Evolutionary conservation across 2,888 invertebrate species (phyloP).

Genomic region (Euspilapteryx auroguttella): DNA sequence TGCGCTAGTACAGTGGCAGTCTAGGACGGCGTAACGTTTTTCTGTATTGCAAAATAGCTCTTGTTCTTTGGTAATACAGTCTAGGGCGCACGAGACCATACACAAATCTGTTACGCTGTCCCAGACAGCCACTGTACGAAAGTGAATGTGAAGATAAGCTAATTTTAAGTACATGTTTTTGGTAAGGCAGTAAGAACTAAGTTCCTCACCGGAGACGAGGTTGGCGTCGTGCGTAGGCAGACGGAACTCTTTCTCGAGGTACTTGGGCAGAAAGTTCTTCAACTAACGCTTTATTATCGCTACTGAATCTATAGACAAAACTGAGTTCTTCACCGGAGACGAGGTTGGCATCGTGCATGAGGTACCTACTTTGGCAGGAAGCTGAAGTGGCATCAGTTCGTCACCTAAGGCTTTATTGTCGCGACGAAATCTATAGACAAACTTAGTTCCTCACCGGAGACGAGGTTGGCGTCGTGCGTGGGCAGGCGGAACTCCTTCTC

Average conservation of each 20-base stretch:
- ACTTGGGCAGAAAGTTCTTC: conserved; percentile 89
- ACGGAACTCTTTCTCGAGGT: conserved; percentile 89
- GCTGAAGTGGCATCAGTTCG: conserved; percentile 88
- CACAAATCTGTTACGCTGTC: too few species aligned
- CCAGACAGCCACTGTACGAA: too few species aligned
- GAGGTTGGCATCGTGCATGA: conserved; percentile 87
- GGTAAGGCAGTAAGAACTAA: too few species aligned
- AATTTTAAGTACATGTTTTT: too few species aligned
- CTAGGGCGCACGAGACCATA: too few species aligned
- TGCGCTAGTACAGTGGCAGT: too few species aligned
- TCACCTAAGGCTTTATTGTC: conserved; percentile 68
- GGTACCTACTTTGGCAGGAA: conserved; percentile 89
- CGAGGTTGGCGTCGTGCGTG: conserved; percentile 87
- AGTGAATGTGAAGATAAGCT: too few species aligned
- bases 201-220: conserved; percentile 80
- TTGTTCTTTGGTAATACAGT: too few species aligned
- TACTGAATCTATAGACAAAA: conserved; percentile 26
- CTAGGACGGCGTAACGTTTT: too few species aligned
- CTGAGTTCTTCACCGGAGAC: conserved; percentile 72
- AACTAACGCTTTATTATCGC: conserved; percentile 67
- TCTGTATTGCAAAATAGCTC: too few species aligned
- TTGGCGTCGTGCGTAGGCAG: conserved; percentile 87
- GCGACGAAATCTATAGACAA: conserved; percentile 30
- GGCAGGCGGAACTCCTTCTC: conserved; percentile 90
- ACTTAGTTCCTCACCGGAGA: conserved; percentile 69